Evolutionary conservation across 2,888 invertebrate genomes (phyloP), one percentile per base, ranked within the genome.

Genomic region (Acleris cristana): DNA sequence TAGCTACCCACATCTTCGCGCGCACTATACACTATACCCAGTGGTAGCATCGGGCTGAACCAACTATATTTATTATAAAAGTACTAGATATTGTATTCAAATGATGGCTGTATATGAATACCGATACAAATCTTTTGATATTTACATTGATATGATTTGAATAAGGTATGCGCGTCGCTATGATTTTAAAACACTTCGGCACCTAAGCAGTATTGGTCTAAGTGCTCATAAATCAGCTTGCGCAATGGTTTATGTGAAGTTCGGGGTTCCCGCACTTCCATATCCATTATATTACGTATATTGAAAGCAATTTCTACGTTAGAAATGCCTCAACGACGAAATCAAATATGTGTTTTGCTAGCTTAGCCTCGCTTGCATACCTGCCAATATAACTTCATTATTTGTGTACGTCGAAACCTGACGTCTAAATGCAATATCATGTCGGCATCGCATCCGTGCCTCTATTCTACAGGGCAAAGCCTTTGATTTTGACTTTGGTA

Each of bases 141-240:
- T 40, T 12, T 3, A 40, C 3, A 4, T 40, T 40, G 14, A 40
- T 40, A 34, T 34, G 34, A 34, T 3, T 40, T 4, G 40, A 34
- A 40, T 40, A 40, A 14, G 14, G 40, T 40, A 14, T 14, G 40
- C 40, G 40, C 40, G 14, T 40, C 4, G 14, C 12, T 60, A 18
- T 48, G 40, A 73, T 79, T 86, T 85, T 82, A 85, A 85, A 85
- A 82, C 76, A 83, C 82, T 83, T 77, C 74, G 72, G 74, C 72
- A 74, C 76, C 76, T 75, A 77, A 79, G 80, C 56, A 66, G 79
- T 82, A 82, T 83, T 79, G 81, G 81, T 81, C 78, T 82, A 83
- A 85, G 85, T 83, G 81, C 79, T 73, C 72, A 84, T 87, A 87
- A 86, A 86, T 87, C 86, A 82, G 77, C 68, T 72, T 78, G 76